Evolutionary conservation across 1,140 invertebrate genomes (phyloP).

Genomic region (Heterodera schachtii): DNA sequence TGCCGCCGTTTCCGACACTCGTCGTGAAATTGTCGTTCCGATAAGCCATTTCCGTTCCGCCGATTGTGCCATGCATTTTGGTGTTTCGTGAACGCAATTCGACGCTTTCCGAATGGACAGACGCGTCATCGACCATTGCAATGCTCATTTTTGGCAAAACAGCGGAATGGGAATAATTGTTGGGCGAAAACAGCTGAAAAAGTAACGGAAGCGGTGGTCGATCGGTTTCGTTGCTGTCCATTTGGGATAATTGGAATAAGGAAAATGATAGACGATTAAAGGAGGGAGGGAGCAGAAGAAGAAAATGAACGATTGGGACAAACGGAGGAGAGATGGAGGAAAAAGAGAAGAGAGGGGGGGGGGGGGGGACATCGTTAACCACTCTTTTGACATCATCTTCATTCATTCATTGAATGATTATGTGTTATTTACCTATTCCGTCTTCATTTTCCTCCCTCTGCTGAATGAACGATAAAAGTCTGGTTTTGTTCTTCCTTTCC

Average conservation of each 20-base stretch:
- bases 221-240: not conserved
- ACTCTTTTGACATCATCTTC: no score
- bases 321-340: no score
- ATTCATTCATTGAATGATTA: not conserved
- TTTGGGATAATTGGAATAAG: not conserved
- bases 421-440: not conserved
- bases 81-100: slow-evolving; percentile 16
- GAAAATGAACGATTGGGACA: no score
- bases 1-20: not conserved
- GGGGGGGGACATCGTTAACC: no score
- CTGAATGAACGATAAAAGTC: not conserved
- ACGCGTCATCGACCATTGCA: not conserved
- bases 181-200: not conserved
- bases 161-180: slow-evolving; percentile 8
- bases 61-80: slow-evolving; percentile 3
- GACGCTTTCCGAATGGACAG: slow-evolving; percentile 8
- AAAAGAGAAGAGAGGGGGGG: no score
- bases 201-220: not conserved
- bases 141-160: not conserved
- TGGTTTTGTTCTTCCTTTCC: not conserved
- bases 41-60: not conserved
- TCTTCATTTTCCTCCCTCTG: not conserved
- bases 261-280: no score
- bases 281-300: no score
- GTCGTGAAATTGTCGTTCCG: slow-evolving; percentile 13